phyloP scores from a whole-genome alignment of 2,888 invertebrate genomes.

The Drosophila diplacantha region DNA sequence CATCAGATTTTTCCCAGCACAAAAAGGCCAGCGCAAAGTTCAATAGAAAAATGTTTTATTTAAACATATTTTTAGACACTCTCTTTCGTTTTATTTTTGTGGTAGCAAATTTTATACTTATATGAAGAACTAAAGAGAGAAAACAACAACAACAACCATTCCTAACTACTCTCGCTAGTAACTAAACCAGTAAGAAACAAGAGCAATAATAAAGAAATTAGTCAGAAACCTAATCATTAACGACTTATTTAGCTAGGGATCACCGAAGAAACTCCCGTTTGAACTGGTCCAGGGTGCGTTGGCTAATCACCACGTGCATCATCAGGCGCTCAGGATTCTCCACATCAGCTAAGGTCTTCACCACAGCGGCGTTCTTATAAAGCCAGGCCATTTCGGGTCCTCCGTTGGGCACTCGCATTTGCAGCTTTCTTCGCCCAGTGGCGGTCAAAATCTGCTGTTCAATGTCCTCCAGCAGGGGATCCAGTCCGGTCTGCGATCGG shows the following conservation, averaged over 20 bases:
- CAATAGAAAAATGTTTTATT: constrained; percentile 37
- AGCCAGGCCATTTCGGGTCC: constrained; percentile 82
- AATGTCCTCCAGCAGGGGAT: constrained; percentile 69
- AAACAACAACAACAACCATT: constrained; percentile 35
- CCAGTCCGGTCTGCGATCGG: constrained; percentile 76
- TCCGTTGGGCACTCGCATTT: constrained; percentile 81
- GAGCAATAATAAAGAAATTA: constrained; percentile 47
- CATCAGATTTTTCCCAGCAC: constrained; percentile 20
- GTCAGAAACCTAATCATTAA: constrained; percentile 27
- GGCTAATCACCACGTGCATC: constrained; percentile 81
- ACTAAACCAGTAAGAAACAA: constrained; percentile 34
- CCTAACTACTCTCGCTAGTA: constrained; percentile 34
- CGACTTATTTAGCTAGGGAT: constrained; percentile 1
- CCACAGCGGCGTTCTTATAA: constrained; percentile 82
- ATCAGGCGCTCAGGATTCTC: constrained; percentile 79
- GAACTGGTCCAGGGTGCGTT: constrained; percentile 80
- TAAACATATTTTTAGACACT: constrained; percentile 37
- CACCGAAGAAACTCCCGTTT: constrained; percentile 74
- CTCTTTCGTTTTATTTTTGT: constrained; percentile 40
- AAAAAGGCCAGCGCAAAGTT: constrained; percentile 32
- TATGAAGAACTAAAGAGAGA: constrained; percentile 23
- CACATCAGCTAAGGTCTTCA: constrained; percentile 78
- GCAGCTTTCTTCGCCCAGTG: constrained; percentile 79
- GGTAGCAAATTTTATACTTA: constrained; percentile 52
- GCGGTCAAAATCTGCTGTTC: constrained; percentile 78